These are phyloP conservation scores for Coregonus suidteri DNA, from an alignment of 2,797 vertebrate species.

Conservation along the genomic window DNA sequence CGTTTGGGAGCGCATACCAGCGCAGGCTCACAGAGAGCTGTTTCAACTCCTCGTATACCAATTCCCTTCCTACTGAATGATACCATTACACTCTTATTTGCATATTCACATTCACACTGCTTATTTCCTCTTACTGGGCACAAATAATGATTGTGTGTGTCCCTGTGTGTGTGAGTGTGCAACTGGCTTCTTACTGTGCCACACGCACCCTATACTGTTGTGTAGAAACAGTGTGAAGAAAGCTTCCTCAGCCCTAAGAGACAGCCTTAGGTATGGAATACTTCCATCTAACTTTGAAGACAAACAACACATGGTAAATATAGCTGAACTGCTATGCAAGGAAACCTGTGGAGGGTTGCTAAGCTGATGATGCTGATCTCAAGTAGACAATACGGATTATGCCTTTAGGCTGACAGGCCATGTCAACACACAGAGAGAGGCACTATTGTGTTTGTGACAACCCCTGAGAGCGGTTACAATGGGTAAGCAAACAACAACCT, in stretches of 20 bases:
- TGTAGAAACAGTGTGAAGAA: not conserved
- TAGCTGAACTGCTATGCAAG: slow-evolving; percentile 37
- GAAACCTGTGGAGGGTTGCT: slow-evolving; percentile 57
- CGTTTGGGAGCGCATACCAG: slow-evolving; percentile 64
- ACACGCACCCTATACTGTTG: not conserved
- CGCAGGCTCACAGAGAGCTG: slow-evolving; percentile 41
- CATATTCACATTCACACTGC: slow-evolving; percentile 68
- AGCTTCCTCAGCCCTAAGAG: not conserved
- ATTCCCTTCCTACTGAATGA: slow-evolving; percentile 68
- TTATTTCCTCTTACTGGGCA: slow-evolving; percentile 60
- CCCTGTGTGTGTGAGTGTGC: not conserved
- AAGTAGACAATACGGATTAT: slow-evolving; percentile 45
- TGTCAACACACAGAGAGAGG: slow-evolving; percentile 61
- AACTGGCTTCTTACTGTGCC: not conserved
- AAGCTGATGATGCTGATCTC: slow-evolving; percentile 25
- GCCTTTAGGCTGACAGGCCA: slow-evolving; percentile 40
- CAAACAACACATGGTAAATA: slow-evolving; percentile 13
- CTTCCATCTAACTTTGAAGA: not conserved
- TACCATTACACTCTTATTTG: slow-evolving; percentile 69
- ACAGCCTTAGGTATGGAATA: not conserved
- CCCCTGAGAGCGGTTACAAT: slow-evolving; percentile 59
- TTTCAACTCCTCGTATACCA: slow-evolving; percentile 64
- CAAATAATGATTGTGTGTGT: not conserved
- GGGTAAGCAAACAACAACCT: slow-evolving; percentile 67
- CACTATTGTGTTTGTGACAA: slow-evolving; percentile 68